Evolutionary conservation across 2,888 invertebrate genomes (phyloP).

Genomic region (Perdita meconis): DNA sequence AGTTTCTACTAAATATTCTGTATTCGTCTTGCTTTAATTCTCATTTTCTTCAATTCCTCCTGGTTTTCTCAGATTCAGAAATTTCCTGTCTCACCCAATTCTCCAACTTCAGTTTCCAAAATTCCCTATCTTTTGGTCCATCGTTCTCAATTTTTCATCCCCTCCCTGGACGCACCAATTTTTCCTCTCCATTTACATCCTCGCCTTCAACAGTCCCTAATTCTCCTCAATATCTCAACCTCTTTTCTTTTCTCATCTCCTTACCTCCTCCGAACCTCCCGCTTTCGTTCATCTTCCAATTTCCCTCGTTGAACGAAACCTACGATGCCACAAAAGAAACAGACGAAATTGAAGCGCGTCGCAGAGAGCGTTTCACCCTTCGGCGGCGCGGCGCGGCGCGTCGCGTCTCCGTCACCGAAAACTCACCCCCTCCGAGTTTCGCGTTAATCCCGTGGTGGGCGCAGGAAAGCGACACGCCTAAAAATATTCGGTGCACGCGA

Average conservation of each 20-base stretch:
- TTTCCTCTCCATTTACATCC: no score
- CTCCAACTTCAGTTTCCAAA: no score
- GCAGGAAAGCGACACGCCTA: constrained; percentile 29
- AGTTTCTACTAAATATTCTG: no score
- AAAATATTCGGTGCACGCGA: constrained; percentile 56
- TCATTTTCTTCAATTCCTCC: no score
- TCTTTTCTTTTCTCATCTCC: not conserved
- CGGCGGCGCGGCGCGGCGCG: no score
- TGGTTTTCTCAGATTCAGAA: no score
- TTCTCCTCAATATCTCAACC: not conserved
- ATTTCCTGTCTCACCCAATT: no score
- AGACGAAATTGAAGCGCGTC: not conserved
- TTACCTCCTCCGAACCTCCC: not conserved
- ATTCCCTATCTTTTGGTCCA: no score
- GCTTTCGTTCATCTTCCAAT: not conserved
- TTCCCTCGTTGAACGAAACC: not conserved
- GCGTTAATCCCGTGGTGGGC: not conserved
- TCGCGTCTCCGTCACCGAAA: not conserved
- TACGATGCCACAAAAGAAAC: not conserved
- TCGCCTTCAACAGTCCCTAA: no score
- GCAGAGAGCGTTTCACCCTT: not conserved
- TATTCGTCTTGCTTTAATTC: no score
- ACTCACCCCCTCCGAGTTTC: not conserved
- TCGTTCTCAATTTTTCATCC: no score
- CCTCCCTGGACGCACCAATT: no score